Conservation (phyloP, 2,797 vertebrate species). For the Takifugu rubripes region DNA sequence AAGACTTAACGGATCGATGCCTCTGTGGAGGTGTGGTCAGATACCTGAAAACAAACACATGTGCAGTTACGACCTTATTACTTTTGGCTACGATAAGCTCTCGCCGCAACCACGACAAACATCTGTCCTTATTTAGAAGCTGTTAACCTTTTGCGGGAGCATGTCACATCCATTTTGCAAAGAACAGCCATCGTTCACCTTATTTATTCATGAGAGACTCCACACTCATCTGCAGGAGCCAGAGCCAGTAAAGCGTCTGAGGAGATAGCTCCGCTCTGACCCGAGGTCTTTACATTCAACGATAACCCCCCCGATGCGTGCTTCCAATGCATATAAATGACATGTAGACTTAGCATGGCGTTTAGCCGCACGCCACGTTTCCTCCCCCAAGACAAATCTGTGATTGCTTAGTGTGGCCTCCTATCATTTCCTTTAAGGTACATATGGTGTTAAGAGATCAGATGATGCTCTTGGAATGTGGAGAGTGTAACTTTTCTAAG, state of each 20-base stretch:
- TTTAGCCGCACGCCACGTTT: not conserved
- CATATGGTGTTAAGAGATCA: no score
- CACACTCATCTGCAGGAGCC: slow-evolving; percentile 10
- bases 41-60: slow-evolving; percentile 1
- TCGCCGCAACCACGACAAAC: slow-evolving; percentile 24
- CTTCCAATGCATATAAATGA: not conserved
- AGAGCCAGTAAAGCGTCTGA: slow-evolving; percentile 26
- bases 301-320: not conserved
- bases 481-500: no score
- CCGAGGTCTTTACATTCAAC: not conserved
- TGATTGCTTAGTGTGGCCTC: not conserved
- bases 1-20: not conserved
- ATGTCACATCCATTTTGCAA: slow-evolving; percentile 34
- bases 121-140: slow-evolving; percentile 47
- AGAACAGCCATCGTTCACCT: slow-evolving; percentile 37
- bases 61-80: not conserved
- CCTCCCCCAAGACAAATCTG: not conserved
- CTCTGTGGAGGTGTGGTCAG: not conserved
- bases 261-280: not conserved
- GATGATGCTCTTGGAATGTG: no score
- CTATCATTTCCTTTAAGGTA: no score
- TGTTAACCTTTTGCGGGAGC: slow-evolving; percentile 53
- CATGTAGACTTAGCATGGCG: not conserved
- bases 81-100: not conserved
- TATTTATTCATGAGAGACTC: slow-evolving; percentile 50